phyloP scores from a whole-genome alignment of 2,888 invertebrate genomes.

The Clitarchus hookeri region DNA sequence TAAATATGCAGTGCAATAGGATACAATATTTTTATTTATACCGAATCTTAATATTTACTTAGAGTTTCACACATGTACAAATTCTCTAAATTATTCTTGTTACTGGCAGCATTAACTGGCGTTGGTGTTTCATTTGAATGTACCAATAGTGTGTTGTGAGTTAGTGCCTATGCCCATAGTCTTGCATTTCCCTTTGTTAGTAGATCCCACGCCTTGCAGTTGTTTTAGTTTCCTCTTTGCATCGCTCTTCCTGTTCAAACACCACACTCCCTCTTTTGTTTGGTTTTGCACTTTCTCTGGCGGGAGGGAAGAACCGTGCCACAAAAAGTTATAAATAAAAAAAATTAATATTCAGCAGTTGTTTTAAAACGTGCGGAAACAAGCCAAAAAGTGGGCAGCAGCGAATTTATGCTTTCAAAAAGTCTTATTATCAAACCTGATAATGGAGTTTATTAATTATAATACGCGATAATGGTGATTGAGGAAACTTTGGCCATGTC shows the following conservation, averaged over 20 bases:
- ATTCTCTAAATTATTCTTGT: not conserved
- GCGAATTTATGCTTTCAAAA: constrained; percentile 29
- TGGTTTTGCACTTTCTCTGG: constrained; percentile 11
- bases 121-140: not conserved
- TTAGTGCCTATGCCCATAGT: not conserved
- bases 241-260: not conserved
- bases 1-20: no score
- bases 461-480: not conserved
- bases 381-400: constrained; percentile 53
- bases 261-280: not conserved
- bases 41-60: no score
- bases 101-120: not conserved
- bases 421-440: not conserved
- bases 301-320: constrained; percentile 30
- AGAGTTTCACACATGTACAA: not conserved
- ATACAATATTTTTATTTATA: no score
- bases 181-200: not conserved
- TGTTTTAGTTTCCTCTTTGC: not conserved
- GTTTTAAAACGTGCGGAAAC: not conserved
- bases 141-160: not conserved
- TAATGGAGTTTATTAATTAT: not conserved
- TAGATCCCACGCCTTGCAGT: not conserved
- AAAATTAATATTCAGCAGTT: not conserved
- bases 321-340: constrained; percentile 21
- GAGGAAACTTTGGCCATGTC: constrained; percentile 32